Percentiles rank a stretch among this genome's conserved stretches.
phyloP scores from a whole-genome alignment of 2,888 invertebrate genomes.

The Ennomos fuscantarius region DNA sequence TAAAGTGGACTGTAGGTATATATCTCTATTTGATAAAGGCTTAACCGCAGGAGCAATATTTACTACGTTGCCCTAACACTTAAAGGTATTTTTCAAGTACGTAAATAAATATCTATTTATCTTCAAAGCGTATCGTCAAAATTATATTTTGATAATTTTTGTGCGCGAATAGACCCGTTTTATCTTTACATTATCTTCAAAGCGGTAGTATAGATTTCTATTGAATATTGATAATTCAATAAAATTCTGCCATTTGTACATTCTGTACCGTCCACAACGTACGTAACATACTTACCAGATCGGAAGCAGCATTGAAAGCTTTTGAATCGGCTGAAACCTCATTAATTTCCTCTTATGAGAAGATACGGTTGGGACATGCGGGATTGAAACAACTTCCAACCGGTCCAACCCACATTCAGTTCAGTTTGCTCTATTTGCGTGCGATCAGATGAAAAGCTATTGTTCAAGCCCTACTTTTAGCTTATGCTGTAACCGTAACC shows the following conservation, averaged over 20 bases:
- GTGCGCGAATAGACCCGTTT: no score
- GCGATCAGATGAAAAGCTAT: slow-evolving; percentile 8
- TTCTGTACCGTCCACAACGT: not conserved
- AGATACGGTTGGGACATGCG: slow-evolving; percentile 4
- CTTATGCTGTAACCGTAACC: no score
- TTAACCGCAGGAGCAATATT: no score
- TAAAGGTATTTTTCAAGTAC: no score
- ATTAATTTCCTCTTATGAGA: slow-evolving; percentile 8
- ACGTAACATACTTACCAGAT: slow-evolving; percentile 5
- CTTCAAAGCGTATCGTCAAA: no score
- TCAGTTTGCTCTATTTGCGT: slow-evolving; percentile 10
- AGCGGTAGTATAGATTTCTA: not conserved
- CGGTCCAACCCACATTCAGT: slow-evolving; percentile 4
- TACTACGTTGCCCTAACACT: no score
- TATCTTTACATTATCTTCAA: not conserved
- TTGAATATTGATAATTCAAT: slow-evolving; percentile 5
- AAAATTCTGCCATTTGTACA: slow-evolving; percentile 3
- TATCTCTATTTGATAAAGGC: no score
- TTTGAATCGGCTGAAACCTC: slow-evolving; percentile 5
- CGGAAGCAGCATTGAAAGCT: slow-evolving; percentile 10
- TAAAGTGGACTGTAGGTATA: no score
- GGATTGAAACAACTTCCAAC: slow-evolving; percentile 3
- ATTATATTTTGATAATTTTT: no score
- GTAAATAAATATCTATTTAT: no score
- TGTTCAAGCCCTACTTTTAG: not conserved